Conservation (phyloP, 2,113 vertebrate species). For the Cisticola juncidis region DNA sequence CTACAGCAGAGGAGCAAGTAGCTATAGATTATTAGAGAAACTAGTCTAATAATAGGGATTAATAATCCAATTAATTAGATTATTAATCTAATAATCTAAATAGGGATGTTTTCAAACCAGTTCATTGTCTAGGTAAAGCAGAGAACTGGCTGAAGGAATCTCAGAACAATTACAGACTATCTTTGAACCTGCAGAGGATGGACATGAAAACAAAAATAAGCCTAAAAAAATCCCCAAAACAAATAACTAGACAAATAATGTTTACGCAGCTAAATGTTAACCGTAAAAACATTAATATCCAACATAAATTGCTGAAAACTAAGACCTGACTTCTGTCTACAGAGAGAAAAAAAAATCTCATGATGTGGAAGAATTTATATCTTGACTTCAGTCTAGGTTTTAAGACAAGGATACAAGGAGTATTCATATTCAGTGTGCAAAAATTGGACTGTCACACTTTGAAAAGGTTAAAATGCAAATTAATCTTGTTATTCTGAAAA, state of each 20-base stretch:
- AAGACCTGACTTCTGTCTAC: not conserved
- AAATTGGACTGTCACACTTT: not conserved
- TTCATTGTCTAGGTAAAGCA: not conserved
- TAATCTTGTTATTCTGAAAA: not conserved
- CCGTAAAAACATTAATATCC: not conserved
- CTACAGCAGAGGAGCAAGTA: not conserved
- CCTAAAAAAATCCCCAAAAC: not conserved
- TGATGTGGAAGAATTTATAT: not conserved
- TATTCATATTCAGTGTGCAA: not conserved
- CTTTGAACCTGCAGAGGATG: not conserved
- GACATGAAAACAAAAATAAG: not conserved
- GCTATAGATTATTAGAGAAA: not conserved
- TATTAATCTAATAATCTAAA: too few relatives aligned
- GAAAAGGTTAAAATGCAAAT: not conserved
- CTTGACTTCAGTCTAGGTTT: not conserved
- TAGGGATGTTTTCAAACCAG: not conserved
- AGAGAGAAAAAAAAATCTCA: not conserved
- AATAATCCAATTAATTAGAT: too few relatives aligned
- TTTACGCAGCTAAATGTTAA: not conserved
- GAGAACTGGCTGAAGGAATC: not conserved
- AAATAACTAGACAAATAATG: not conserved
- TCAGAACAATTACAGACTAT: not conserved
- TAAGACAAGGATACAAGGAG: not conserved
- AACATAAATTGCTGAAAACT: not conserved
- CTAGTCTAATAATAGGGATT: too few relatives aligned